A percentile compares a stretch with the other conserved stretches of the same genome.
Evolutionary conservation across 2,113 vertebrate genomes (phyloP).

Genomic region (Numida meleagris): DNA sequence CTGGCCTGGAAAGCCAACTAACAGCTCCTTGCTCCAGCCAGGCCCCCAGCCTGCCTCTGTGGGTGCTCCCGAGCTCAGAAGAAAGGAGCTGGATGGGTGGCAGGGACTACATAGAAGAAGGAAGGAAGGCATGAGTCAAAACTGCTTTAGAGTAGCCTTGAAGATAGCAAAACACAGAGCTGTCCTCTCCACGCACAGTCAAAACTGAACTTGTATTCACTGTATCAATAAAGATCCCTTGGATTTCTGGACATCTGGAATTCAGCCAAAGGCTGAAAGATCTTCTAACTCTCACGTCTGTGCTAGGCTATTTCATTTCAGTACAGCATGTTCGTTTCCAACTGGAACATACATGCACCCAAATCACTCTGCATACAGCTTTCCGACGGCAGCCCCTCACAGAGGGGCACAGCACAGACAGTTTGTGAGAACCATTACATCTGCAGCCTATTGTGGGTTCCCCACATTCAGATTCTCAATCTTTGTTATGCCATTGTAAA

Average conservation of each 20-base stretch:
- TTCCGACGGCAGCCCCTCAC: not conserved
- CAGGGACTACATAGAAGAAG: not conserved
- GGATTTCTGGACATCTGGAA: not conserved
- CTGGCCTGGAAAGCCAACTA: not conserved
- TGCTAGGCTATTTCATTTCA: not conserved
- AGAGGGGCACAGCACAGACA: not conserved
- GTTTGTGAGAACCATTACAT: not conserved
- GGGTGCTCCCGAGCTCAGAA: conserved; percentile 22
- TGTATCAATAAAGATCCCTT: not conserved
- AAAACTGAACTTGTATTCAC: not conserved
- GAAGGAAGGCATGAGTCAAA: not conserved
- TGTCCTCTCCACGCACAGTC: not conserved
- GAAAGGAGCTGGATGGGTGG: not conserved
- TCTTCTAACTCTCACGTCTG: not conserved
- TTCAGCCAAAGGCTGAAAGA: conserved; percentile 7
- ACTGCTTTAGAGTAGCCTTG: not conserved
- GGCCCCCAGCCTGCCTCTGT: not conserved
- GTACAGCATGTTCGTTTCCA: not conserved
- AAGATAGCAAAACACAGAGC: not conserved
- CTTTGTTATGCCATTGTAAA: conserved; percentile 49
- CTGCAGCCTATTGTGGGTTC: not conserved
- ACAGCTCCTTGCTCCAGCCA: not conserved
- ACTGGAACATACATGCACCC: not conserved
- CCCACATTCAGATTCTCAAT: not conserved
- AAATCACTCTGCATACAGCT: not conserved